Evolutionary conservation across 2,888 invertebrate species (phyloP).

Genomic region (Polyploca ridens): DNA sequence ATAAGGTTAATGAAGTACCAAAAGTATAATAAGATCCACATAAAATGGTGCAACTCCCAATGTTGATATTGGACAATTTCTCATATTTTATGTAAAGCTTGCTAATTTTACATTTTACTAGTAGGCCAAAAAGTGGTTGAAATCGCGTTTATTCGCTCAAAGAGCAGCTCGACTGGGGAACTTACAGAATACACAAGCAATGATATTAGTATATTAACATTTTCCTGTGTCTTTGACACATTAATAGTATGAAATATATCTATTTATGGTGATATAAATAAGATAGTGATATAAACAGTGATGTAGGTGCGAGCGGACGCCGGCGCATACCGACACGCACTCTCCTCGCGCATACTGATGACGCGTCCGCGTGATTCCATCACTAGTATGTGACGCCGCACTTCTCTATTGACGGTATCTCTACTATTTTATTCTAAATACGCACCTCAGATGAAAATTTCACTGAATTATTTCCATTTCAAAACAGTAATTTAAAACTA

Average conservation of each 20-base stretch:
- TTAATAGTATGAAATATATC: not conserved
- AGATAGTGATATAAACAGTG: constrained; percentile 20
- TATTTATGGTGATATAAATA: constrained; percentile 48
- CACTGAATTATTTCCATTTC: not conserved
- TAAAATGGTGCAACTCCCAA: too few species aligned
- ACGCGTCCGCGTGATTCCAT: not conserved
- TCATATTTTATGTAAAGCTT: too few species aligned
- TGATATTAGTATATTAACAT: too few species aligned
- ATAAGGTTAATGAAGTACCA: too few species aligned
- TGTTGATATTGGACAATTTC: not conserved
- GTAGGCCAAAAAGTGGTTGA: too few species aligned
- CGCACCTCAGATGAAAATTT: constrained; percentile 7
- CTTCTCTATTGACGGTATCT: constrained; percentile 10
- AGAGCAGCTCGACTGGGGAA: too few species aligned
- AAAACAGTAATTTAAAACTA: not conserved
- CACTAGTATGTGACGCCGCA: not conserved
- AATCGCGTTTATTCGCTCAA: too few species aligned
- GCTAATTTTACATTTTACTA: too few species aligned
- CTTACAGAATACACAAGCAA: too few species aligned
- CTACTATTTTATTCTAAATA: constrained; percentile 15
- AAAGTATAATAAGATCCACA: too few species aligned
- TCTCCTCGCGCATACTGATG: constrained; percentile 69
- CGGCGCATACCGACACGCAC: constrained; percentile 77
- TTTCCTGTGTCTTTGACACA: not conserved
- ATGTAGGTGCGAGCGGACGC: constrained; percentile 66